Evolutionary conservation across 2,797 vertebrate genomes (phyloP).

Genomic region (Glossophaga mutica): DNA sequence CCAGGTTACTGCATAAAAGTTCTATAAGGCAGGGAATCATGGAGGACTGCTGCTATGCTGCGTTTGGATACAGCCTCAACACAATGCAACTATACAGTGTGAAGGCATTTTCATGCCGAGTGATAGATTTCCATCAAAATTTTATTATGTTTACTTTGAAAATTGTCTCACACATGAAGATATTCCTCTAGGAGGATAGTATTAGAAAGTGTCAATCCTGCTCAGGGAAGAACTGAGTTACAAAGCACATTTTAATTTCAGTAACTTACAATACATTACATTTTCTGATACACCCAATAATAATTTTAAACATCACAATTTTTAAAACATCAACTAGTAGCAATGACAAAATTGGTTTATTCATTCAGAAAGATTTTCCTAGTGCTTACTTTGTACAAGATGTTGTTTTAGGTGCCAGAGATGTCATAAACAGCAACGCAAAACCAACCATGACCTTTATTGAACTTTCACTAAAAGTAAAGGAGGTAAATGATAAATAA

Average conservation of each 20-base stretch:
- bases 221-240: background rate
- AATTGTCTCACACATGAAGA: slow-evolving; percentile 1
- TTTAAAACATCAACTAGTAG: background rate
- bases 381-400: background rate
- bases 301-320: background rate
- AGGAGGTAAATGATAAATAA: background rate
- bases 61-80: background rate
- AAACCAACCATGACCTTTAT: background rate
- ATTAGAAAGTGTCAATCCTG: background rate
- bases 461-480: background rate
- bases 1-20: slow-evolving; percentile 4
- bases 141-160: slow-evolving; percentile 45
- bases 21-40: background rate
- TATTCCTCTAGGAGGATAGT: background rate
- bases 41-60: background rate
- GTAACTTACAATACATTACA: background rate
- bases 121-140: slow-evolving; percentile 45
- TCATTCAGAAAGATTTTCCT: background rate
- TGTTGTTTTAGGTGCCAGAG: background rate
- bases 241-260: background rate
- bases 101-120: slow-evolving; percentile 31
- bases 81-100: background rate
- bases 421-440: background rate
- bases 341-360: background rate
- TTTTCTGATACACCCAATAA: background rate